Evolutionary conservation across 2,888 invertebrate genomes (phyloP), one percentile per base, ranked within the genome.

Genomic region (Meganola albula): DNA sequence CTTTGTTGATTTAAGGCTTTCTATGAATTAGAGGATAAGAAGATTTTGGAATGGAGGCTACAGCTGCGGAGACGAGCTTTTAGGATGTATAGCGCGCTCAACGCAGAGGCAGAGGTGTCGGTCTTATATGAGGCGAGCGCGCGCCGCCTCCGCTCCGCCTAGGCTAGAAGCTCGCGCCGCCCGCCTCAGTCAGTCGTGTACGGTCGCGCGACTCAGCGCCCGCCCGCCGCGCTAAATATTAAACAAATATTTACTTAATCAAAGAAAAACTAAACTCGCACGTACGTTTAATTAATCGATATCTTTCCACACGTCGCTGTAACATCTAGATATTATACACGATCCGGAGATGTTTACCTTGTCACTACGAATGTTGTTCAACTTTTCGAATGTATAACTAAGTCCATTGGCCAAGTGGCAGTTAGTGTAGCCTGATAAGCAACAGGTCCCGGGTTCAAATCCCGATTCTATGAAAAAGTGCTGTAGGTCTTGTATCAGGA

Each of bases 161-260:
- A 27, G 31, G 33, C 26, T n/a, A n/a, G 28, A 21, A 9, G 4
- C 34, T 13, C 28, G 33, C 35, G 20, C 28, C 27, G 18, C 39
- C 13, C 14, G 14, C 26, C 41, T 11, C 47, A 48, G 51, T 42
- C 47, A 51, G 48, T 56, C 44, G 50, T 42, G 40, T 27, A 31
- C 45, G 34, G 37, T 43, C 48, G 44, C 46, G 53, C 44, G 37
- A n/a, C 35, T 42, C 44, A 45, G 42, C 30, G 16, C 29, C 11
- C 18, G 10, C 26, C 10, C 4, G 18, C 5, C 36, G 41, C 40
- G 36, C 26, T 44, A 12, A 28, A 34, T 33, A 39, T 48, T 12
- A 16, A 30, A 22, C 31, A 38, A 16, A 30, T 27, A 28, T 31
- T 31, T 27, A 29, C 25, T 34, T 24, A 23, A 31, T 29, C 23